Conservation (phyloP, 2,888 invertebrate genomes). For the Patella pellucida region DNA sequence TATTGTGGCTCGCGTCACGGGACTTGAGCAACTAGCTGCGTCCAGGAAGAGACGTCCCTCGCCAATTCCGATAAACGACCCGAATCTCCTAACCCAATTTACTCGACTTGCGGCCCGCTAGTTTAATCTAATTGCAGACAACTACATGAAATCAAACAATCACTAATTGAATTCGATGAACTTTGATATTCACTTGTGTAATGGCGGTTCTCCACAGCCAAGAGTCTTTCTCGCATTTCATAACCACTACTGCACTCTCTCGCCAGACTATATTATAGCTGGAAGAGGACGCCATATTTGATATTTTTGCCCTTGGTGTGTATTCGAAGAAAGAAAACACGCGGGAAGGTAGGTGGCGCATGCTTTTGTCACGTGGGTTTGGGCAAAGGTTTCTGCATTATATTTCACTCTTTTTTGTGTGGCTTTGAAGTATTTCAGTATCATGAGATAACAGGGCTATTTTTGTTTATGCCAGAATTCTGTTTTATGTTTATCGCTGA, state of each 20-base stretch:
- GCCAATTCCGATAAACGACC: conserved; percentile 20
- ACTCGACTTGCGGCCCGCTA: conserved; percentile 23
- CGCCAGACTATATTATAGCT: too few relatives aligned
- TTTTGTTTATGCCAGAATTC: too few relatives aligned
- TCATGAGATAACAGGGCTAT: too few relatives aligned
- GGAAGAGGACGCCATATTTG: neutral
- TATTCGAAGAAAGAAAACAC: too few relatives aligned
- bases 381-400: too few relatives aligned
- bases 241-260: neutral
- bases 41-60: conserved; percentile 14
- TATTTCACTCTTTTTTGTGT: too few relatives aligned
- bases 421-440: too few relatives aligned
- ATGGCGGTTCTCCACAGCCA: conserved; percentile 13
- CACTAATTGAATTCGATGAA: conserved; percentile 47
- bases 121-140: conserved; percentile 47
- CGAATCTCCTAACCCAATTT: conserved; percentile 21
- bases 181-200: conserved; percentile 40
- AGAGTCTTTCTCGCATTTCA: neutral
- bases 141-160: conserved; percentile 50
- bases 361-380: neutral
- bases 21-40: conserved; percentile 25
- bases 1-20: conserved; percentile 27
- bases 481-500: too few relatives aligned
- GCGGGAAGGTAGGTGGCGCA: neutral
- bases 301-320: neutral